Conservation (phyloP, 2,797 vertebrate genomes). For the Neosilurus mollespiculum region DNA sequence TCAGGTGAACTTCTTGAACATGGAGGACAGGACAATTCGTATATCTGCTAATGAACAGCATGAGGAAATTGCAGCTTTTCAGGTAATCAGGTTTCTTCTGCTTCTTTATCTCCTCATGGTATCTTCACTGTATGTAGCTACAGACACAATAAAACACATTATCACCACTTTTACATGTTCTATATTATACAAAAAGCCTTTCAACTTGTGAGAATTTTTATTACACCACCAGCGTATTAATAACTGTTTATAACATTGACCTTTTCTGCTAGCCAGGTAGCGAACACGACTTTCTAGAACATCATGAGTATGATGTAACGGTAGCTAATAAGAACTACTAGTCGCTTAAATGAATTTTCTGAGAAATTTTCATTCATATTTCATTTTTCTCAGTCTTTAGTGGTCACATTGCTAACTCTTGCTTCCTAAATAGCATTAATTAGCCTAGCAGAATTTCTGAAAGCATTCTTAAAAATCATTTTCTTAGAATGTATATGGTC, state of each 20-base stretch:
- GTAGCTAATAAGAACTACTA: neutral
- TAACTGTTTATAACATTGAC: neutral
- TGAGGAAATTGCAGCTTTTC: slow-evolving; percentile 34
- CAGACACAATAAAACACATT: neutral
- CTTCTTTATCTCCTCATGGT: neutral
- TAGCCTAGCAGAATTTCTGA: neutral
- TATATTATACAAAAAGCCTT: neutral
- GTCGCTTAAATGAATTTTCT: neutral
- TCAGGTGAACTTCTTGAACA: slow-evolving; percentile 84
- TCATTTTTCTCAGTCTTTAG: neutral
- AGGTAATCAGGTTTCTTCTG: slow-evolving; percentile 53
- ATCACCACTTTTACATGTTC: neutral
- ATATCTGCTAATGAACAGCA: accelerated
- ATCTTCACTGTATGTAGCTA: neutral
- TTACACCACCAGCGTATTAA: neutral
- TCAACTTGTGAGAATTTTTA: too few species aligned
- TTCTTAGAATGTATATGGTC: neutral
- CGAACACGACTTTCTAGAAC: neutral
- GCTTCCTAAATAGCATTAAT: neutral
- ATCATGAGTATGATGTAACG: too few species aligned
- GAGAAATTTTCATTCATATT: neutral
- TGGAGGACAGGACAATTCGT: slow-evolving; percentile 26
- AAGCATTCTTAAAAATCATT: neutral
- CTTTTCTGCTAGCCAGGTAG: neutral
- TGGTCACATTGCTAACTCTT: neutral